Base-by-base conservation (phyloP, 2,113 vertebrate species). In the Zosterops borbonicus region DNA sequence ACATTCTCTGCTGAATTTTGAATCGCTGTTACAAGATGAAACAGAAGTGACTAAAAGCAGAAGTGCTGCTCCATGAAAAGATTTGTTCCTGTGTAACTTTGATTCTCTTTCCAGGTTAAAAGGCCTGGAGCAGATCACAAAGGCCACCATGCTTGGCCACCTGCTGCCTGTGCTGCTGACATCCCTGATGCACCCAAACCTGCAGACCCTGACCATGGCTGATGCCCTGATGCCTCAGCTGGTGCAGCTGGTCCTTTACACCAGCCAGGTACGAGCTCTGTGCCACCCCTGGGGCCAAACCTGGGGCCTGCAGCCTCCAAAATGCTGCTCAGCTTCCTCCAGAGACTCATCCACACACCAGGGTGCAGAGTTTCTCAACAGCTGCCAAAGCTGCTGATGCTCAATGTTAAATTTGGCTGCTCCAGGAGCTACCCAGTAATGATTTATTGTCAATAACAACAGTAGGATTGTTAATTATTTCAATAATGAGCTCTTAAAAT, bases 161-260 rank as follows among this genome's bases (percentile, higher is more conserved):
- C 98, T 99, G 93, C 98, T 99, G 71, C 99, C 99, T 0, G 99
- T 99, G 75, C 96, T 99, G 27, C 98, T 99, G 94, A 99, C 99
- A 5, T 99, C 99, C 64, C 97, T 99, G 97, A 99, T 99, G 99
- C 99, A 99, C 94, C 99, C 99, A 19, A 99, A 99, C 94, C 97
- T 99, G 69, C 99, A 99, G 95, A 99, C 99, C 16, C 97, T 99
- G 56, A 99, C 97, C 25, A 98, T 99, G 78, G 99, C 99, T 21
- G 99, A 99, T 42, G 99, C 99, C 24, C 98, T 99, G 93, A 99
- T 99, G 99, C 99, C 99, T 71, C 99, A 99, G 97, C 97, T 99
- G 56, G 99, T 99, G 44, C 99, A 99, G 95, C 98, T 99, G 70
- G 99, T 99, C 14, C 99, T 99, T 60, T 99, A 99, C 76, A 99